Base-by-base conservation (phyloP, 2,797 vertebrate species). In the Hypotaenidia philippensis region DNA sequence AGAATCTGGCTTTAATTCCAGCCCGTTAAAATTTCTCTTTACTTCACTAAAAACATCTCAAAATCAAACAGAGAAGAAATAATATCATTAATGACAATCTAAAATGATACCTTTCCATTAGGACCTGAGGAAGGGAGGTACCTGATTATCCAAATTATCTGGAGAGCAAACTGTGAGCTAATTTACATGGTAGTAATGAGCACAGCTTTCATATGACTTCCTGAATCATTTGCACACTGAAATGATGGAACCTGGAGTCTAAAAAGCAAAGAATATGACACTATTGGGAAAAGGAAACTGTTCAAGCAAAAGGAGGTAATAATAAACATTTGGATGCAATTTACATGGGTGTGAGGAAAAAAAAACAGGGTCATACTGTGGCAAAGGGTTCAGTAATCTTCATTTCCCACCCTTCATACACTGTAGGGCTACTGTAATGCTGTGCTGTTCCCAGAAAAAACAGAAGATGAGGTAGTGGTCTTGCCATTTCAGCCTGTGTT, bases 1-100 rank as follows among this genome's bases (percentile, higher is more conserved):
- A 90, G 85, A 94, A 93, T 89, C 63, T 96, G 93, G 80, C 64
- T 96, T 90, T 83, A 91, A 90, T 93, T 90, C 79, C 29, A 81
- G 4, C 11, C 69, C 71, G 65, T 78, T 95, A 93, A 81, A 65
- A 93, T 83, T 77, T 75, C 68, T 68, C 68, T 74, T 94, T 79
- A 91, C 79, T 75, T 89, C 50, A 59, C 85, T 87, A 89, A 91
- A 94, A 85, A 41, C 9, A 85, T 56, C 47, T n/a, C 27, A 87
- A 89, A 93, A 74, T 75, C 17, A 49, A 95, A 86, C 23, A 82
- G 44, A 86, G 65, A 79, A 49, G 34, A 79, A 87, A 92, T 36
- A 50, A 78, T 66, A 40, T 64, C 49, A 25, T 31, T 83, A 65
- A 87, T 27, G 53, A 56, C 1, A 70, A 84, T 78, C 68, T 75